Evolutionary conservation across 1,140 invertebrate species (phyloP), one percentile per base, ranked within the genome.

Genomic region (fruit fly (Drosophila melanogaster)): DNA sequence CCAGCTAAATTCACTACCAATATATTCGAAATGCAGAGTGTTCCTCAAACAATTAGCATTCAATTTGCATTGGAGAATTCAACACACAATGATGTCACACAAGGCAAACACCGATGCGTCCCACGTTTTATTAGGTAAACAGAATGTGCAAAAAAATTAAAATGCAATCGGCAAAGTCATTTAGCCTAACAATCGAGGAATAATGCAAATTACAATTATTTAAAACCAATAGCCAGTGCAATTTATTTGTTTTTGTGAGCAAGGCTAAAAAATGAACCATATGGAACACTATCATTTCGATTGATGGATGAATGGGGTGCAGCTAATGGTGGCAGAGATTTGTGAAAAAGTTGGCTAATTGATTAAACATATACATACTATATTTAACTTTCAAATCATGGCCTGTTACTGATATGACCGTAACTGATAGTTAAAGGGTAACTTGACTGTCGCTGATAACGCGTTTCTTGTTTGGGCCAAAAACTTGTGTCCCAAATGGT

Each of bases 161-260:
- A 89, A 87, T 87, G 84, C 83, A 89, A 72, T 62, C 76, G 43
- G 49, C 71, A 43, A 46, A 72, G 57, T 76, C 70, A 76, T 79
- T 83, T 71, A 62, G 80, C 54, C 61, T 40, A 81, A 67, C 59
- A 53, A 57, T 74, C 61, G 37, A 33, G 55, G 61, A 49, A 37
- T 56, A 71, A 26, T 75, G 58, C 37, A 61, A 79, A 75, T 70
- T 57, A 83, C 59, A 74, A 75, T 70, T 65, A 83, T 59, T 70
- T 55, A 53, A 61, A 77, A 58, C 37, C 50, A 59, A 77, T 77
- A 67, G 62, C 55, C 30, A 49, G 38, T 64, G 55, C 79, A 74
- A 81, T 69, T 83, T 77, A 61, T 77, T 76, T 65, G 53, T 22
- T 43, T 60, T 71, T 44, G 37, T 24, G 54, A 30, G 54, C 58